Evolutionary conservation across 2,797 vertebrate genomes (phyloP).

Genomic region (Hafferia zeledoni): DNA sequence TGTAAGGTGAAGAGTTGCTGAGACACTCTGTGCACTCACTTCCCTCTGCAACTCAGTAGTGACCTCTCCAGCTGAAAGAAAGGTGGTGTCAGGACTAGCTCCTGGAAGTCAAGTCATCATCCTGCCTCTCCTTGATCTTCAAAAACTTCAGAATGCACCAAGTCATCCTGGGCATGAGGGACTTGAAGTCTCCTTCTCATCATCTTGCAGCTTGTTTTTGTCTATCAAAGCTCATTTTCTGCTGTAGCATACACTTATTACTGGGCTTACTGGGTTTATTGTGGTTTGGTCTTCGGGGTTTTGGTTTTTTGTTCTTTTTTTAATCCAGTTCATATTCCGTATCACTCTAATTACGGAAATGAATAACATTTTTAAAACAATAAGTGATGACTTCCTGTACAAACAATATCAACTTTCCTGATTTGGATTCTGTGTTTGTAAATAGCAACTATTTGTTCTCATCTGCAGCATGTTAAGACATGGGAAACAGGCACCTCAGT

Average conservation of each 20-base stretch:
- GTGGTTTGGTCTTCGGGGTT: neutral
- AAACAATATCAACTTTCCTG: constrained; percentile 64
- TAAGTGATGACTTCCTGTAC: constrained; percentile 66
- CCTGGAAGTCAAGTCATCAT: neutral
- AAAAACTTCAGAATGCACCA: neutral
- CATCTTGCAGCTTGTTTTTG: neutral
- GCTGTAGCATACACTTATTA: neutral
- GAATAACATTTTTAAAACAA: constrained; percentile 59
- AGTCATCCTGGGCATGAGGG: neutral
- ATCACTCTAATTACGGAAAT: constrained; percentile 58
- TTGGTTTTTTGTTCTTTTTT: neutral
- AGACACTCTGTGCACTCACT: neutral
- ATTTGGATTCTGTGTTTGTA: constrained; percentile 47
- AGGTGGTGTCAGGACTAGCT: constrained; percentile 1
- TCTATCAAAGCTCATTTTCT: neutral
- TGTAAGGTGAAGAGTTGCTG: neutral
- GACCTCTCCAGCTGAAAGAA: constrained; percentile 55
- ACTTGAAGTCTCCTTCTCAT: neutral
- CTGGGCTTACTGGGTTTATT: neutral
- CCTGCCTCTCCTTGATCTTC: neutral
- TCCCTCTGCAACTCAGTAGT: constrained; percentile 39
- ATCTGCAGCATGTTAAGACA: constrained; percentile 53
- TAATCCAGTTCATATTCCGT: constrained; percentile 43
- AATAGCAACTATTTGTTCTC: constrained; percentile 69
- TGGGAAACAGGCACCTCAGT: constrained; percentile 59